Conservation (phyloP, 2,888 invertebrate species). For the Metalampra italica region DNA sequence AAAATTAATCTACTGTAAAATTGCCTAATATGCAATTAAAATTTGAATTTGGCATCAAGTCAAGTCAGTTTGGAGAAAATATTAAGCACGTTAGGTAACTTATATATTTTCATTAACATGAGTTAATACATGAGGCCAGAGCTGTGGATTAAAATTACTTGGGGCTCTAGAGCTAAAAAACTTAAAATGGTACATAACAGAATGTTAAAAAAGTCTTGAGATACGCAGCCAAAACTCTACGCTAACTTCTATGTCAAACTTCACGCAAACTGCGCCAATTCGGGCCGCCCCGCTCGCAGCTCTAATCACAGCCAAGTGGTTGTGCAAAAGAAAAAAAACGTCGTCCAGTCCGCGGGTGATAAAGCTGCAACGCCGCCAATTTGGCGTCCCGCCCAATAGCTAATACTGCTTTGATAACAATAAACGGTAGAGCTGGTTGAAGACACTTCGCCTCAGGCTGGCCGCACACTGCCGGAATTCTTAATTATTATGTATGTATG, state of each 20-base stretch:
- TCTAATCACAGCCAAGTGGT: constrained; percentile 2
- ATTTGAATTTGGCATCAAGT: too few relatives aligned
- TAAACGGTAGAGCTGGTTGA: constrained; percentile 14
- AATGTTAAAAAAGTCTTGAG: not conserved
- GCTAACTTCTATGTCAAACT: not conserved
- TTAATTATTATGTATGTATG: too few relatives aligned
- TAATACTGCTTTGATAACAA: constrained; percentile 24
- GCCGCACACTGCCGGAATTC: too few relatives aligned
- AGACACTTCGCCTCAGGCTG: not conserved
- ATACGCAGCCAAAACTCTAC: not conserved
- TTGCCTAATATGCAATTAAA: too few relatives aligned
- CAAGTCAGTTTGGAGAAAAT: too few relatives aligned
- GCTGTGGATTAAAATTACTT: too few relatives aligned
- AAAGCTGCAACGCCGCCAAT: constrained; percentile 15
- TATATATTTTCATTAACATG: too few relatives aligned
- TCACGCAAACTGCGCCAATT: not conserved
- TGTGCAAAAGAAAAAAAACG: constrained; percentile 4
- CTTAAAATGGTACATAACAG: too few relatives aligned
- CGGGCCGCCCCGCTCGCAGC: not conserved
- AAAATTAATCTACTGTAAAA: too few relatives aligned
- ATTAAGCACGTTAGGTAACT: too few relatives aligned
- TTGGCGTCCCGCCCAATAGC: constrained; percentile 20
- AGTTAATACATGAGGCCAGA: too few relatives aligned
- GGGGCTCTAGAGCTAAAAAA: too few relatives aligned
- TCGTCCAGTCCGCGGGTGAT: constrained; percentile 15